Evolutionary conservation across 2,113 vertebrate species (phyloP).

Genomic region (Geococcyx californianus): DNA sequence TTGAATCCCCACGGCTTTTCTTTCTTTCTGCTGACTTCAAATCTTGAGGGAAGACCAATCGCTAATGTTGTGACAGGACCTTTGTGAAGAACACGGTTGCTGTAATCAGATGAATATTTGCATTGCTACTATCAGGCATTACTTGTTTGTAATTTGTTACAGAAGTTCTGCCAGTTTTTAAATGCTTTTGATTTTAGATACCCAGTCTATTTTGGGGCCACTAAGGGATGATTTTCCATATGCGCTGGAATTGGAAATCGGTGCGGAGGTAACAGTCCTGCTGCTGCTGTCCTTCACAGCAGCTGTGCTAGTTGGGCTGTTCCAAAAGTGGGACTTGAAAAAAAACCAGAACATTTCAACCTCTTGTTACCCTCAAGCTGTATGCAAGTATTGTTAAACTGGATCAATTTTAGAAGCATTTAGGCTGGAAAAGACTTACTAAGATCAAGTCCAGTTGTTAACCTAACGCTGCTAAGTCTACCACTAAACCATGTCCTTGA

Average conservation of each 20-base stretch:
- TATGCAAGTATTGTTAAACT: background rate
- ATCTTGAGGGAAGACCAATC: background rate
- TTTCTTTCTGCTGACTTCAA: background rate
- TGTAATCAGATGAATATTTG: background rate
- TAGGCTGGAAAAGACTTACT: background rate
- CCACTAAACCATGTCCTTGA: background rate
- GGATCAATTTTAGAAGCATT: background rate
- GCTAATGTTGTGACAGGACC: background rate
- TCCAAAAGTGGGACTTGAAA: background rate
- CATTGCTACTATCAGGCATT: background rate
- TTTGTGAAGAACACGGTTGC: background rate
- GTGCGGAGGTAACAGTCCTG: background rate
- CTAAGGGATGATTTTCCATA: background rate
- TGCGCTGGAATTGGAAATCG: background rate
- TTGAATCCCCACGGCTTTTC: background rate
- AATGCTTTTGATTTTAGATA: background rate
- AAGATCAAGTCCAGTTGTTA: background rate
- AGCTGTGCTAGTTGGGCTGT: background rate
- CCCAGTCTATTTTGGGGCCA: background rate
- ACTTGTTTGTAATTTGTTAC: background rate
- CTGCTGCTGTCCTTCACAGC: background rate
- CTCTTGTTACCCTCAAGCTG: background rate
- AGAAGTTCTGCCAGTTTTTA: background rate
- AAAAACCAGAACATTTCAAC: background rate
- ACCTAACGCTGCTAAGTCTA: background rate